A percentile compares a stretch with the other conserved stretches of the same genome.
Evolutionary conservation across 2,888 invertebrate species (phyloP).

Genomic region (Oconnorella tubifera): DNA sequence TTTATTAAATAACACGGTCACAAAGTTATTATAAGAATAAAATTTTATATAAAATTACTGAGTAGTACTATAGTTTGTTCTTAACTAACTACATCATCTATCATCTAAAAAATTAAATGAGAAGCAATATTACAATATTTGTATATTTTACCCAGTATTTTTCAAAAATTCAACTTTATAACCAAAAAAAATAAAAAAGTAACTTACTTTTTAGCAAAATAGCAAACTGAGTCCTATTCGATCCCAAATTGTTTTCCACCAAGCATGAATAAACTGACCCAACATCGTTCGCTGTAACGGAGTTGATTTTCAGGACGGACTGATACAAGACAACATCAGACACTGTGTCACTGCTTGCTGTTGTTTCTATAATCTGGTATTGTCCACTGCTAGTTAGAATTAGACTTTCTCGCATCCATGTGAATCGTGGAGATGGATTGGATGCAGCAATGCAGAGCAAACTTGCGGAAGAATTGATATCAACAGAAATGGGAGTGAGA

Average conservation of each 20-base stretch:
- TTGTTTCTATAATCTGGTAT: neutral
- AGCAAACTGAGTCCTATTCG: neutral
- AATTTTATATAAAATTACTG: neutral
- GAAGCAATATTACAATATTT: neutral
- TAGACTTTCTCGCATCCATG: neutral
- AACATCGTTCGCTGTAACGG: neutral
- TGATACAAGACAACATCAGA: too few relatives aligned
- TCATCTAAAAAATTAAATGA: neutral
- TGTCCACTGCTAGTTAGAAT: neutral
- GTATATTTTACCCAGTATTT: too few relatives aligned
- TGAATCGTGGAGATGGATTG: neutral
- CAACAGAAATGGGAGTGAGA: neutral
- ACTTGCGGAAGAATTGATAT: neutral
- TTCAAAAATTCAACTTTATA: neutral
- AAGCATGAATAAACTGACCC: neutral
- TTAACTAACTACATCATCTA: too few relatives aligned
- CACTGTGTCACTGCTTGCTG: neutral
- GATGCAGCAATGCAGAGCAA: neutral
- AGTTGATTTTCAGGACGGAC: neutral
- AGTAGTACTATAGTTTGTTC: too few relatives aligned
- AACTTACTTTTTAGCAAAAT: neutral
- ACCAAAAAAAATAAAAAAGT: neutral
- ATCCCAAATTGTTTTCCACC: neutral
- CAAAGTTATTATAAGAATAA: neutral
- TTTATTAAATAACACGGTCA: too few relatives aligned